phyloP scores from a whole-genome alignment of 2,888 invertebrate species.

The Carabus problematicus region DNA sequence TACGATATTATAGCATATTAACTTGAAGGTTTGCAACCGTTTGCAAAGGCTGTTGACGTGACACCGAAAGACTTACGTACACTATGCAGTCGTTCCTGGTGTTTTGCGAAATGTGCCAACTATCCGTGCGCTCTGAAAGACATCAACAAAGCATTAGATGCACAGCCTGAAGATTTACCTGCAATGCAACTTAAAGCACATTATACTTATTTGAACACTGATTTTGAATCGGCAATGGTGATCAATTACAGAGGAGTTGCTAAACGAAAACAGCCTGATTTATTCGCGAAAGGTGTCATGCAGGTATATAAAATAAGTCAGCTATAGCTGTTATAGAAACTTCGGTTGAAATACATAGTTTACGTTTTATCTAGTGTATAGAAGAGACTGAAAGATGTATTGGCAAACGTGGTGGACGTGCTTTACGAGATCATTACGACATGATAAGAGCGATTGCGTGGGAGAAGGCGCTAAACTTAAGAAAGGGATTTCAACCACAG shows the following conservation, averaged over 20 bases:
- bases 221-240: slow-evolving; percentile 57
- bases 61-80: slow-evolving; percentile 61
- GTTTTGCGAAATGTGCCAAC: slow-evolving; percentile 64
- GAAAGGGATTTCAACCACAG: slow-evolving; percentile 23
- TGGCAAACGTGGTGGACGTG: slow-evolving; percentile 55
- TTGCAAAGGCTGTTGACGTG: slow-evolving; percentile 53
- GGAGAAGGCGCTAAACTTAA: slow-evolving; percentile 49
- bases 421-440: slow-evolving; percentile 56
- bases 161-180: slow-evolving; percentile 53
- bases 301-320: no score
- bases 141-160: slow-evolving; percentile 59
- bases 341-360: background rate
- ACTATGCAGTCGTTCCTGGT: slow-evolving; percentile 63
- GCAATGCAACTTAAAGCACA: slow-evolving; percentile 54
- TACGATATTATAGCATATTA: slow-evolving; percentile 24
- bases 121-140: slow-evolving; percentile 64
- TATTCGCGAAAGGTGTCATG: slow-evolving; percentile 57
- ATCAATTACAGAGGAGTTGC: slow-evolving; percentile 52
- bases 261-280: slow-evolving; percentile 55
- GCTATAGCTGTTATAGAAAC: background rate
- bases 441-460: slow-evolving; percentile 57
- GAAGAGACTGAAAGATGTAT: slow-evolving; percentile 58
- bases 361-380: slow-evolving; percentile 50
- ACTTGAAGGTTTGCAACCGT: slow-evolving; percentile 52
- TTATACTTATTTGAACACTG: slow-evolving; percentile 55